Percentiles rank a stretch among this genome's conserved stretches.
These are phyloP conservation scores for Ovis aries DNA, from an alignment of 2,113 vertebrate genomes.

Conservation along the genomic window ARS-UI_Ramb_v3.0 NC_056068.1:42414501-42415000, in stretches of 20 bases:
- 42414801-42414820: neutral
- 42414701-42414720: neutral
- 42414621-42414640: neutral
- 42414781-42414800: neutral
- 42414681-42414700: neutral
- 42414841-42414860: neutral
- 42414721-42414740: neutral
- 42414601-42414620: neutral
- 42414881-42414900: neutral
- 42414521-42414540: too few species aligned
- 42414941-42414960: neutral
- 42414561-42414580: too few species aligned
- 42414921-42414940: neutral
- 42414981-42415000: neutral
- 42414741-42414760: neutral
- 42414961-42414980: neutral
- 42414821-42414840: neutral
- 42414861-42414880: neutral
- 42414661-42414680: neutral
- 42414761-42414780: neutral
- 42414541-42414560: too few species aligned
- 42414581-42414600: neutral
- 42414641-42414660: neutral
- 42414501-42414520: too few species aligned
- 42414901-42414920: too few species aligned